Base-by-base conservation (phyloP, 2,797 vertebrate genomes). In the Argya squamiceps region DNA sequence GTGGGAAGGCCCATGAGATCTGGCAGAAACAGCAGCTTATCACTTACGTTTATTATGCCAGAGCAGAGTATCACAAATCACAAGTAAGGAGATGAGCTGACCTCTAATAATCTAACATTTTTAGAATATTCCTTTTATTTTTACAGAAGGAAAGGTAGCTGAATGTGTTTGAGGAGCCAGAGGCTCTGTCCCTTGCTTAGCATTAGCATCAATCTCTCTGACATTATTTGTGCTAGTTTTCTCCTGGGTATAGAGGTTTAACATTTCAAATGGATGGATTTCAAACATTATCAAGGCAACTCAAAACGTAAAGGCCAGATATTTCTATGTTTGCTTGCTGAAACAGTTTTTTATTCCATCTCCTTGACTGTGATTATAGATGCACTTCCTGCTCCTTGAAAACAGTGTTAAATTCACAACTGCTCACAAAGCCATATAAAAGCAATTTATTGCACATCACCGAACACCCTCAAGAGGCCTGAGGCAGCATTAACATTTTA, bases 241-340 rank as follows among this genome's bases (percentile, higher is more conserved):
- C 93, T 84, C 77, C 55, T 3, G 10, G 34, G 56, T 77, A 20
- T 29, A 43, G 49, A 74, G 47, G 17, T 89, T 95, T 89, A 89
- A 76, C 84, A 47, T 47, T 47, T 24, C 46, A 47, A 47, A 47
- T 47, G 46, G 46, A 47, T 47, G 46, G 46, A 47, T 47, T 95
- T 68, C 82, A 92, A 16, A 85, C n/a, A 65, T 81, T 88, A 77
- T 67, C 43, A 84, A 50, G 58, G 64, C 53, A 17, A 52, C 24
- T 71, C 69, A 64, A 88, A 92, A 96, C 53, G 62, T 84, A 96
- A 95, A 96, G 91, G 73, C 55, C 76, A 86, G 82, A 32, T 84
- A 88, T 73, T 91, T 94, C 89, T 63, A 76, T 55, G 85, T 79
- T 92, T 85, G 34, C 62, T 88, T 78, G 37, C 44, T 73, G 87